Conservation (phyloP, 2,888 invertebrate genomes). For the Ryuthela nishihirai region DNA sequence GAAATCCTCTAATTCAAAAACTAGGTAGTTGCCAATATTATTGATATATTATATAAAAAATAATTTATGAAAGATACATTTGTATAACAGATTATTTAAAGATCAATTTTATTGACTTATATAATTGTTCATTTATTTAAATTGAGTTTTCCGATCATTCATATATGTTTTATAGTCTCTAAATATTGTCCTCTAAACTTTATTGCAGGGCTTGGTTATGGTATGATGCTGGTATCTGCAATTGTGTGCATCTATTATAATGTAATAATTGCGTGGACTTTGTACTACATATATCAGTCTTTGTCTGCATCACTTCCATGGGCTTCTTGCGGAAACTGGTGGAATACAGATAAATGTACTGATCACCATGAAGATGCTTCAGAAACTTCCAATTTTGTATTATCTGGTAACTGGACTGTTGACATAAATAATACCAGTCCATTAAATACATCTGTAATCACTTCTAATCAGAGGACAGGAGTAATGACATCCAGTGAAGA, state of each 20-base stretch:
- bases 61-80: no score
- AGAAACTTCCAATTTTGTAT: conserved; percentile 53
- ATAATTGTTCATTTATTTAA: no score
- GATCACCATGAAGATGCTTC: conserved; percentile 77
- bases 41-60: no score
- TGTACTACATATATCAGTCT: conserved; percentile 83
- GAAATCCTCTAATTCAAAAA: no score
- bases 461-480: conserved; percentile 8
- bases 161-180: no score
- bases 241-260: conserved; percentile 99
- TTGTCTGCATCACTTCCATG: conserved; percentile 71
- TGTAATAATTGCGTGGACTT: conserved; percentile 95
- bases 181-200: no score
- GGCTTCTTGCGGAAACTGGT: conserved; percentile 87
- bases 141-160: no score
- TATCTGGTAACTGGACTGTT: conserved; percentile 60
- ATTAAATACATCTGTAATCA: conserved; percentile 32
- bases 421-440: conserved; percentile 51
- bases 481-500: conserved; percentile 40
- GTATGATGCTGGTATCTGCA: conserved; percentile 97
- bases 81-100: no score
- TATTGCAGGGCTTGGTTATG: conserved; percentile 91
- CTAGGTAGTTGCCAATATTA: no score
- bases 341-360: conserved; percentile 90
- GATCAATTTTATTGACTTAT: no score